Evolutionary conservation across 2,113 vertebrate species (phyloP).

Genomic region (Ceratotherium simum): DNA sequence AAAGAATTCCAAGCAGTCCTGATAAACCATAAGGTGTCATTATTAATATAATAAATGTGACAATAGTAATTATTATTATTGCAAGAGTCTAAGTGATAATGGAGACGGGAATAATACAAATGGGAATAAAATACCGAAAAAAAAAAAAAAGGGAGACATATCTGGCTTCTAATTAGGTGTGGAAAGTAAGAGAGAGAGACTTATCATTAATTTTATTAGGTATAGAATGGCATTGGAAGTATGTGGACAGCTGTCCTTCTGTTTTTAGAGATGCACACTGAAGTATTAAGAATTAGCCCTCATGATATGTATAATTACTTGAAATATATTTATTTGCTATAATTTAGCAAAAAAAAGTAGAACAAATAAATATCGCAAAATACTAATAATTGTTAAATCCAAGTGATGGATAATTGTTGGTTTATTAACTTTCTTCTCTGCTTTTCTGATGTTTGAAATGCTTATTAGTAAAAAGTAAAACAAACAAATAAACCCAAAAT

Average conservation of each 20-base stretch:
- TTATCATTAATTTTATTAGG: slow-evolving; percentile 1
- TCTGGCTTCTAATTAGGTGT: background rate
- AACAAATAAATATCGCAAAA: slow-evolving; percentile 3
- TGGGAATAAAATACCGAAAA: background rate
- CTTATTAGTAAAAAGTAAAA: background rate
- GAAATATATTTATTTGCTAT: background rate
- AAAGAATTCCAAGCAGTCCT: background rate
- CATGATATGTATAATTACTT: background rate
- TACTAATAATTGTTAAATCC: background rate
- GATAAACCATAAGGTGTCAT: background rate
- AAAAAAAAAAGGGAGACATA: background rate
- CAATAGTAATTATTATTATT: background rate
- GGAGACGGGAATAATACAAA: background rate
- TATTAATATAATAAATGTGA: background rate
- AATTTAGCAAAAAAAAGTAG: slow-evolving; percentile 8
- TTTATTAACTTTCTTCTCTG: background rate
- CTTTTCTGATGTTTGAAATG: background rate
- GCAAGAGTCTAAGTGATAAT: background rate
- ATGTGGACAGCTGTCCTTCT: background rate
- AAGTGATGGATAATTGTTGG: background rate
- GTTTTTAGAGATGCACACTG: background rate
- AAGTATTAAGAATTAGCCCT: background rate
- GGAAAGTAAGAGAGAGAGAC: background rate
- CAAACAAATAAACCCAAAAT: background rate
- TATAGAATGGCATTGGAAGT: background rate